These are phyloP conservation scores for Sthenelais limicola DNA, from an alignment of 2,888 invertebrate genomes.

Conservation along the genomic window DNA sequence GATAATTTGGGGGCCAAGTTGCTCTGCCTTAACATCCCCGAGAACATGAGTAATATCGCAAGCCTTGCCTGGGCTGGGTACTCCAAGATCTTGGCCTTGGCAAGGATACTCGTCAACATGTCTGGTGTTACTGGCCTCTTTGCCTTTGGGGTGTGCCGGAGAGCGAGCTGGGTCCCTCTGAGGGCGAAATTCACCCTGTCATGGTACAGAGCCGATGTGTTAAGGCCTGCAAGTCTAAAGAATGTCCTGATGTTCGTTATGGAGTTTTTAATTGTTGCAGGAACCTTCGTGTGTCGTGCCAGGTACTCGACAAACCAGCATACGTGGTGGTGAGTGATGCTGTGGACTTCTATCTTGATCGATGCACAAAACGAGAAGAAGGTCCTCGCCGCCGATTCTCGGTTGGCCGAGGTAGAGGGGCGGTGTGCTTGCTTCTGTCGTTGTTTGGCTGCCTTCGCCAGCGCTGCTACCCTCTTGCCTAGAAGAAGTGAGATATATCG, in stretches of 20 bases:
- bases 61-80: neutral
- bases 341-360: neutral
- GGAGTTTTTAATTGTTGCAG: neutral
- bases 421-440: neutral
- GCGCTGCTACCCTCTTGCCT: too few species aligned
- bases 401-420: neutral
- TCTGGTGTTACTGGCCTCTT: neutral
- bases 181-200: neutral
- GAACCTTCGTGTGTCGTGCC: neutral
- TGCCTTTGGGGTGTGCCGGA: neutral
- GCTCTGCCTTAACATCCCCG: neutral
- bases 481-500: too few species aligned
- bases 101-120: neutral
- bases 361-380: neutral
- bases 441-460: neutral
- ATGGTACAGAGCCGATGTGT: neutral
- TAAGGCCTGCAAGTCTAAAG: neutral
- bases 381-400: neutral
- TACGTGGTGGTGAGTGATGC: neutral
- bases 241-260: neutral
- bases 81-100: neutral
- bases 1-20: neutral
- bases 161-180: neutral
- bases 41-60: neutral
- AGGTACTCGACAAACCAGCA: too few species aligned